Evolutionary conservation across 2,113 vertebrate species (phyloP).

Genomic region (Candoia aspera): DNA sequence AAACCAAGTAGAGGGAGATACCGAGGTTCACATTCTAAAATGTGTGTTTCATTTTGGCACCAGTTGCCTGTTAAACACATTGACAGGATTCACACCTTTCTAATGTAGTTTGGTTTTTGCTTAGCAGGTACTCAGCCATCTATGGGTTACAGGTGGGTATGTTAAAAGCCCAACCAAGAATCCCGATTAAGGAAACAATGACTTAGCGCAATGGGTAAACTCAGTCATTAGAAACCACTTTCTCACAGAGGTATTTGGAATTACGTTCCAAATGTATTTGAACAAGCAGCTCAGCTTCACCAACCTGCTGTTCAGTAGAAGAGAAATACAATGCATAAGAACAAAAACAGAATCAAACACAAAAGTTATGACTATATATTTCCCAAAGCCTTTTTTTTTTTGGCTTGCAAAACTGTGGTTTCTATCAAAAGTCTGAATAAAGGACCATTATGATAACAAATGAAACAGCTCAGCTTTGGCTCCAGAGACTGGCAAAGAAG

Average conservation of each 20-base stretch:
- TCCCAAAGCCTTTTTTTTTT: neutral
- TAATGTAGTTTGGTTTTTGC: too few relatives aligned
- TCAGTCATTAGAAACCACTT: neutral
- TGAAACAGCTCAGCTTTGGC: neutral
- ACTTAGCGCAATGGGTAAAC: too few relatives aligned
- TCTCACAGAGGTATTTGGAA: neutral
- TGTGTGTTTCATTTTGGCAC: too few relatives aligned
- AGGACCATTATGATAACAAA: slow-evolving; percentile 21
- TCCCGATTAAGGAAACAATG: too few relatives aligned
- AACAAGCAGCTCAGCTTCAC: neutral
- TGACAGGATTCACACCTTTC: too few relatives aligned
- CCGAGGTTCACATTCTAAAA: too few relatives aligned
- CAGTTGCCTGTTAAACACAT: too few relatives aligned
- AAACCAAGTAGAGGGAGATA: too few relatives aligned
- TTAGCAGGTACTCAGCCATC: too few relatives aligned
- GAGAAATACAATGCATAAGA: neutral
- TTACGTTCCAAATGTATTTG: too few relatives aligned
- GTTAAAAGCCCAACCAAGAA: too few relatives aligned
- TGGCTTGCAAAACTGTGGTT: neutral
- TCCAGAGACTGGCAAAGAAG: neutral
- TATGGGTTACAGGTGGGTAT: too few relatives aligned
- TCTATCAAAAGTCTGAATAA: slow-evolving; percentile 1
- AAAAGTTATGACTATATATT: neutral
- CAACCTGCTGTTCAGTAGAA: neutral
- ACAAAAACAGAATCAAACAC: neutral